Percentiles rank a stretch among this genome's conserved stretches.
phyloP scores from a whole-genome alignment of 2,113 vertebrate genomes.

The Alectura lathami region DNA sequence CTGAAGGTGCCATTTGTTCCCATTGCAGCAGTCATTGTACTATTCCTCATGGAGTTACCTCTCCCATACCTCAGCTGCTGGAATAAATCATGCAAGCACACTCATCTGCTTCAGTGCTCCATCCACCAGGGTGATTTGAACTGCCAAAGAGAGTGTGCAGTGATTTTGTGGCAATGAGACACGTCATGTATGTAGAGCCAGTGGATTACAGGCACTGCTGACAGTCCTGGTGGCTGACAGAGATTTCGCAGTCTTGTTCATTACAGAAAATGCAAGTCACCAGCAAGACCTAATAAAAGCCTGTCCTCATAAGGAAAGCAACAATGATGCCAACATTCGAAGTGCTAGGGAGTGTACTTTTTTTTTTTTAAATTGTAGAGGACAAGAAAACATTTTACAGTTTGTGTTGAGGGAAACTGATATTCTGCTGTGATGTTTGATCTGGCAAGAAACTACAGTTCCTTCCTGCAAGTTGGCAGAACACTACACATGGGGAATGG shows the following conservation, averaged over 20 bases:
- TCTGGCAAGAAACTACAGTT: not conserved
- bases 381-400: constrained; percentile 9
- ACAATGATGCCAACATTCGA: not conserved
- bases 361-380: not conserved
- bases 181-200: not conserved
- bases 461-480: constrained; percentile 49
- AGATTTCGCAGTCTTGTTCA: not conserved
- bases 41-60: not conserved
- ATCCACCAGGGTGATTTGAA: accelerated
- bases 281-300: not conserved
- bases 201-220: not conserved
- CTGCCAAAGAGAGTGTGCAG: not conserved
- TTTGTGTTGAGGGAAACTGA: constrained; percentile 20
- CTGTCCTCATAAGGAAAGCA: not conserved
- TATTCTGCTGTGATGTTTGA: constrained; percentile 2
- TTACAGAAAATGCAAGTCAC: not conserved
- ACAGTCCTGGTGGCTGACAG: not conserved
- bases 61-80: not conserved
- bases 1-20: not conserved
- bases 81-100: accelerated
- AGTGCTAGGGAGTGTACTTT: not conserved
- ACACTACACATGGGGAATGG: not conserved
- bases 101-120: not conserved
- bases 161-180: not conserved
- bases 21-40: not conserved